phyloP scores from a whole-genome alignment of 2,113 vertebrate genomes.

The Pteronura brasiliensis region DNA sequence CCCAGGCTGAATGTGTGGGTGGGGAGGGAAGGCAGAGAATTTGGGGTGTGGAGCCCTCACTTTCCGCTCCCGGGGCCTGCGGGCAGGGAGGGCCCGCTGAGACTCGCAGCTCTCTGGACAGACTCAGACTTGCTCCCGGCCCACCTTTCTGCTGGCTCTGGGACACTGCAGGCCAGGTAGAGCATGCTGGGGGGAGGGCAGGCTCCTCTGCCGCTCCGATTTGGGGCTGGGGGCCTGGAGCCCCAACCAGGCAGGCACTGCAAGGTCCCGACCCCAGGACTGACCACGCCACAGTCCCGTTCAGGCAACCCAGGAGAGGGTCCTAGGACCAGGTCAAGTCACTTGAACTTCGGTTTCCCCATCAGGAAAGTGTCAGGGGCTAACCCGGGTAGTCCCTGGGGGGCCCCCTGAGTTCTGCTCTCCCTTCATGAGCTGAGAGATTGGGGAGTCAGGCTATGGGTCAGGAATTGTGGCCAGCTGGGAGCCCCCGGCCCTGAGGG shows the following conservation, averaged over 20 bases:
- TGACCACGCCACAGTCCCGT: background rate
- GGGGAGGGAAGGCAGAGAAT: conserved; percentile 35
- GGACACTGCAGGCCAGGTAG: background rate
- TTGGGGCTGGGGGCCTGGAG: background rate
- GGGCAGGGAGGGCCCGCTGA: conserved; percentile 44
- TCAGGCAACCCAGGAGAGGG: background rate
- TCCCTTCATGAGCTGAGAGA: background rate
- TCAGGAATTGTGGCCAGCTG: accelerated
- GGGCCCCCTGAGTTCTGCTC: background rate
- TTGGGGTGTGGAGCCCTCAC: conserved; percentile 41
- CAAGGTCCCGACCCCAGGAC: accelerated
- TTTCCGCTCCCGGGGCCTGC: background rate
- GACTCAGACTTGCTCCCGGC: conserved; percentile 46
- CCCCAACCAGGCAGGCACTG: background rate
- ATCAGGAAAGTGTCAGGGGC: background rate
- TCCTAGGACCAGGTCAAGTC: background rate
- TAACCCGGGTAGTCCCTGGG: background rate
- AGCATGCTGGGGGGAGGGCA: background rate
- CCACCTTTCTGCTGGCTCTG: conserved; percentile 38
- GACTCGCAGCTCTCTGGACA: conserved; percentile 18
- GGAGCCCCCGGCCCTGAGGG: background rate
- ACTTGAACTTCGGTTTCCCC: background rate
- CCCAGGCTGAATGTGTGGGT: conserved; percentile 58
- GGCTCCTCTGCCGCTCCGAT: background rate
- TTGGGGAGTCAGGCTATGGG: background rate